These are phyloP conservation scores for Hybos culiciformis DNA, from an alignment of 2,888 invertebrate species.

Conservation along the genomic window DNA sequence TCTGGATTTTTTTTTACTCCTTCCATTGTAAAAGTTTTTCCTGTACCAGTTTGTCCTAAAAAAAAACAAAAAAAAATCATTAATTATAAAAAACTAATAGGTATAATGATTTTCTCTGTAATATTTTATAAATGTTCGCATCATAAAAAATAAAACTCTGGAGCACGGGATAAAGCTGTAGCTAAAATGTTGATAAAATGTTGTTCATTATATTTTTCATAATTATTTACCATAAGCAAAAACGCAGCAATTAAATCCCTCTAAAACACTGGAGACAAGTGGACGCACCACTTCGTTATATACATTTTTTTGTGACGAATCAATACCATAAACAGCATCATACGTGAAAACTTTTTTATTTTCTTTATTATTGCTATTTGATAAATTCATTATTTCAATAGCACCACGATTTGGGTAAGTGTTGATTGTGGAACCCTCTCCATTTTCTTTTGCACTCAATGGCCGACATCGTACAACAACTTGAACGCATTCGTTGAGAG, in stretches of 20 bases:
- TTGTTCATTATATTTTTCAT: too few relatives aligned
- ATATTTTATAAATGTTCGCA: too few relatives aligned
- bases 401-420: conserved; percentile 77
- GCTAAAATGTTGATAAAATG: too few relatives aligned
- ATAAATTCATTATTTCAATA: conserved; percentile 82
- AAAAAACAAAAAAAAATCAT: too few relatives aligned
- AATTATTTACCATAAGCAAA: conserved; percentile 99
- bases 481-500: conserved; percentile 73
- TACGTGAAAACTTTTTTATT: conserved; percentile 91
- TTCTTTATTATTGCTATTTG: too few relatives aligned
- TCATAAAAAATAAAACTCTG: too few relatives aligned
- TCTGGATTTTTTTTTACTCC: conserved; percentile 52
- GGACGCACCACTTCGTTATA: conserved; percentile 95
- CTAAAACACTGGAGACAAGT: conserved; percentile 85
- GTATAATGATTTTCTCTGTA: too few relatives aligned
- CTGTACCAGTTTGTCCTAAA: conserved; percentile 98
- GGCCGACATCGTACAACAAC: conserved; percentile 96
- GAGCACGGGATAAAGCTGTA: too few relatives aligned
- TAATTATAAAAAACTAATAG: too few relatives aligned
- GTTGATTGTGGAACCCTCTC: conserved; percentile 44
- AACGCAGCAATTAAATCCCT: conserved; percentile 98
- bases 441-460: conserved; percentile 73
- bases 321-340: conserved; percentile 91
- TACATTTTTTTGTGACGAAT: conserved; percentile 77
- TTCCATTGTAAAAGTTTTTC: conserved; percentile 59